phyloP scores from a whole-genome alignment of 2,888 invertebrate genomes.

The Leptogaster cylindrica region DNA sequence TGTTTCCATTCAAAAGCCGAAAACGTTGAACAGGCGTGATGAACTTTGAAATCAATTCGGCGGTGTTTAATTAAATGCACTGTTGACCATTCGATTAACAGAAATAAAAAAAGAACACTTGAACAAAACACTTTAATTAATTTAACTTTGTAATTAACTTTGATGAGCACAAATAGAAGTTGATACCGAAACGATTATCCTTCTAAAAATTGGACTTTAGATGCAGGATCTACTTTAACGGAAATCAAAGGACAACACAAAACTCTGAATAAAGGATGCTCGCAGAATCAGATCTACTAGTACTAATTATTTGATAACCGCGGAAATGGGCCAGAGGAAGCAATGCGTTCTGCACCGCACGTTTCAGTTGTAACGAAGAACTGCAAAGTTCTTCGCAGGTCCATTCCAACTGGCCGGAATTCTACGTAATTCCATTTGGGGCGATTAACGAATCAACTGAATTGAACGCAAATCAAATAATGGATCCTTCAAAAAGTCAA shows the following conservation, averaged over 20 bases:
- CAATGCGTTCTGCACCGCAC: not conserved
- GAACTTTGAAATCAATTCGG: slow-evolving; percentile 8
- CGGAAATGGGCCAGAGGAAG: not conserved
- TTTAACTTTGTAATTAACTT: not conserved
- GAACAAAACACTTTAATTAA: not conserved
- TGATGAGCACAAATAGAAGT: not conserved
- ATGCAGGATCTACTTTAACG: too few relatives aligned
- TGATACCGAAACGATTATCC: too few relatives aligned
- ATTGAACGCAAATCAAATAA: slow-evolving; percentile 42
- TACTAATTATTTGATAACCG: too few relatives aligned
- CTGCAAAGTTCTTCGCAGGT: slow-evolving; percentile 1
- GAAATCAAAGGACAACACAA: too few relatives aligned
- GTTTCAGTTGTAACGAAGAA: slow-evolving; percentile 3
- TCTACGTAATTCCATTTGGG: slow-evolving; percentile 39
- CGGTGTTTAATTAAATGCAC: too few relatives aligned
- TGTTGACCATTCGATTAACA: not conserved
- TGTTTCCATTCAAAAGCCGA: slow-evolving; percentile 37
- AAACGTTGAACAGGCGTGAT: not conserved
- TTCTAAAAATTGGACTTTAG: too few relatives aligned
- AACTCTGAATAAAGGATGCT: too few relatives aligned
- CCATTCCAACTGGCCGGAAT: not conserved
- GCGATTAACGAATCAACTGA: slow-evolving; percentile 40
- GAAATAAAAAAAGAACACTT: not conserved
- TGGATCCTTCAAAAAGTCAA: slow-evolving; percentile 40
- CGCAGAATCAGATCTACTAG: too few relatives aligned